These are phyloP conservation scores for Mycteria americana DNA, from an alignment of 2,797 vertebrate genomes.

Conservation along the genomic window DNA sequence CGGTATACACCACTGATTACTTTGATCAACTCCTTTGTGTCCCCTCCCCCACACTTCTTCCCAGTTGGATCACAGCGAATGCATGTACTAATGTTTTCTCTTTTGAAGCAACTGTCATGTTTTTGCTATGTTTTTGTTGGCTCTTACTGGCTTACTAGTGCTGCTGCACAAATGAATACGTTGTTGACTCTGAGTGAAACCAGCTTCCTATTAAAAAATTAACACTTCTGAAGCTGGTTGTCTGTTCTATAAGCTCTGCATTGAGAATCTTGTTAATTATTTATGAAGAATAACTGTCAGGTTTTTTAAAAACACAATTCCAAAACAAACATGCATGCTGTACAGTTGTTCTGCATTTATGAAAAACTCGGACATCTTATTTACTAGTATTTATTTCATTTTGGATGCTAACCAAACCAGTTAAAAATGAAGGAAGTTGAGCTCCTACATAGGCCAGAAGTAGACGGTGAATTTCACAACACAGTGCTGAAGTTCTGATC, in stretches of 20 bases:
- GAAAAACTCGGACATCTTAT: neutral
- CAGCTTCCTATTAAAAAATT: neutral
- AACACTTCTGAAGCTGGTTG: neutral
- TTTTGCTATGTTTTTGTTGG: constrained; percentile 29
- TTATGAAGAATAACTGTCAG: neutral
- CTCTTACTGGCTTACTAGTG: neutral
- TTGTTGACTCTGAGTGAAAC: neutral
- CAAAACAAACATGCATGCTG: neutral
- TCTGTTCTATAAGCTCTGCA: neutral
- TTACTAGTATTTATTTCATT: neutral
- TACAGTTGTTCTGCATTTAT: neutral
- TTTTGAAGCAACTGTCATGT: neutral
- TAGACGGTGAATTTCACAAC: neutral
- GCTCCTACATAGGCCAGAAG: neutral
- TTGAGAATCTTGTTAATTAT: neutral
- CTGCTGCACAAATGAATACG: neutral
- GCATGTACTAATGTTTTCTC: neutral
- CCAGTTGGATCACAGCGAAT: neutral
- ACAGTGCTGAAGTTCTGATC: neutral
- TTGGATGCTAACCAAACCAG: neutral
- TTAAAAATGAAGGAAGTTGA: neutral
- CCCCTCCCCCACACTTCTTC: neutral
- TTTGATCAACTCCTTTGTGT: constrained; percentile 12
- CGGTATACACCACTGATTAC: neutral
- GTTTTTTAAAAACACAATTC: neutral